Evolutionary conservation across 2,888 invertebrate genomes (phyloP).

Genomic region (Alviniconcha strummeri): DNA sequence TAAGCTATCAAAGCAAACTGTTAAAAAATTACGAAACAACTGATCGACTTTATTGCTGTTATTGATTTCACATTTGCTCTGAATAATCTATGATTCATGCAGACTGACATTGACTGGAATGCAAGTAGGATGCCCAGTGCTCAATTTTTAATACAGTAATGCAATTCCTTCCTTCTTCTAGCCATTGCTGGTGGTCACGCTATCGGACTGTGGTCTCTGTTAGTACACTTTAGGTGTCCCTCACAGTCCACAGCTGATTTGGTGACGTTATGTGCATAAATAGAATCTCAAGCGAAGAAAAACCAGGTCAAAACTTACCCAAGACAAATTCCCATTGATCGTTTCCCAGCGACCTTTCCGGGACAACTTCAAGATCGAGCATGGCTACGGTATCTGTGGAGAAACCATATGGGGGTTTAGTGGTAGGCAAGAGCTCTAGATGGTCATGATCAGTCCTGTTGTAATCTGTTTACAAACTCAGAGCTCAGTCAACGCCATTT

Average conservation of each 20-base stretch:
- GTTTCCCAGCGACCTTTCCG: conserved; percentile 89
- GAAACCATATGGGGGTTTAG: conserved; percentile 17
- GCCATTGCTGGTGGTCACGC: no score
- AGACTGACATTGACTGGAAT: no score
- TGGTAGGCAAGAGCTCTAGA: conserved; percentile 2
- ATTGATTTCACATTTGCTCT: neutral
- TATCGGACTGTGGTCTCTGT: neutral
- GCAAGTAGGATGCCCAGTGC: no score
- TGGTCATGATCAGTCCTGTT: conserved; percentile 19
- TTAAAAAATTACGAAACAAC: no score
- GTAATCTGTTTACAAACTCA: conserved; percentile 29
- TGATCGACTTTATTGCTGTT: neutral
- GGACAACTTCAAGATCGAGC: conserved; percentile 97
- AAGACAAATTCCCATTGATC: conserved; percentile 98
- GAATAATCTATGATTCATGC: conserved; percentile 11
- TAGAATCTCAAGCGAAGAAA: conserved; percentile 26
- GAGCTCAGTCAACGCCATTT: conserved; percentile 55
- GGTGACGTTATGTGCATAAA: conserved; percentile 42
- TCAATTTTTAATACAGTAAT: no score
- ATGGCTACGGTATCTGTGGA: conserved; percentile 75
- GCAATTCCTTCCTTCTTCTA: no score
- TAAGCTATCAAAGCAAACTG: no score
- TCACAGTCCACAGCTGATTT: conserved; percentile 29
- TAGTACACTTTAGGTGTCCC: conserved; percentile 5
- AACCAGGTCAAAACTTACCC: conserved; percentile 80